A percentile compares a stretch with the other conserved stretches of the same genome.
These are phyloP conservation scores for Endotricha flammealis DNA, from an alignment of 2,888 invertebrate species.

Conservation along the genomic window DNA sequence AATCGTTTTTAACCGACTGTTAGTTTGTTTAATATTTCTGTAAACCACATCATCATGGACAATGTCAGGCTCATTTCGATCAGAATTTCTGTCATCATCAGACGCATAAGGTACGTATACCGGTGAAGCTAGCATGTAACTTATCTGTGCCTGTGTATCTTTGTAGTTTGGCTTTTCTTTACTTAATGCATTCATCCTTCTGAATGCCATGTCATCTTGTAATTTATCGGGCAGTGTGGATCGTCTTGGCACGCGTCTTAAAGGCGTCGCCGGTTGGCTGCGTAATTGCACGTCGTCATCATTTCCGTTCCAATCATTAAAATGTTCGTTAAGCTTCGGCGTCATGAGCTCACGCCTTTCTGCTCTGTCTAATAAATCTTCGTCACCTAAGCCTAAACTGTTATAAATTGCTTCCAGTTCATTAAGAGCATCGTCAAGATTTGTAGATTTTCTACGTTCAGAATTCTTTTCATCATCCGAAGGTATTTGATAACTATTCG, in stretches of 20 bases:
- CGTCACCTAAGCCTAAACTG: conserved; percentile 90
- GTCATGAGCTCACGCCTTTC: conserved; percentile 84
- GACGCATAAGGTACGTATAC: conserved; percentile 75
- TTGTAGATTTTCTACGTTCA: conserved; percentile 83
- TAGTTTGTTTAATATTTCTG: conserved; percentile 87
- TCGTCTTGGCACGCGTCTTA: conserved; percentile 55
- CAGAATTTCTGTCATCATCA: conserved; percentile 72
- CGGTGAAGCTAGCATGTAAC: conserved; percentile 85
- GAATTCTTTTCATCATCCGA: conserved; percentile 70
- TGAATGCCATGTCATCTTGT: conserved; percentile 89
- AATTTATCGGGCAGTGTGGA: conserved; percentile 81
- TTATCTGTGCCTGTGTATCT: conserved; percentile 71
- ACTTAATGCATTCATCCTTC: conserved; percentile 80
- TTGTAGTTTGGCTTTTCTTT: conserved; percentile 68
- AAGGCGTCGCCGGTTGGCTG: conserved; percentile 68
- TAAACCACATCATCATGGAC: conserved; percentile 91
- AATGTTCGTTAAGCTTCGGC: conserved; percentile 65
- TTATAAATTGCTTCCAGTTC: conserved; percentile 95
- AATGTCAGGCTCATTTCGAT: conserved; percentile 87
- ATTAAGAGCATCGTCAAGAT: conserved; percentile 91
- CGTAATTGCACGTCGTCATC: conserved; percentile 64
- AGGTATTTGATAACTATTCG: conserved; percentile 54
- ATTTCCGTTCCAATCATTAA: conserved; percentile 74
- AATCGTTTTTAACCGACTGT: conserved; percentile 82
- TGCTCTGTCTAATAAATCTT: conserved; percentile 88